Percentiles rank a stretch among this genome's conserved stretches.
phyloP scores from a whole-genome alignment of 2,113 vertebrate species.

The Morphnarchus princeps region DNA sequence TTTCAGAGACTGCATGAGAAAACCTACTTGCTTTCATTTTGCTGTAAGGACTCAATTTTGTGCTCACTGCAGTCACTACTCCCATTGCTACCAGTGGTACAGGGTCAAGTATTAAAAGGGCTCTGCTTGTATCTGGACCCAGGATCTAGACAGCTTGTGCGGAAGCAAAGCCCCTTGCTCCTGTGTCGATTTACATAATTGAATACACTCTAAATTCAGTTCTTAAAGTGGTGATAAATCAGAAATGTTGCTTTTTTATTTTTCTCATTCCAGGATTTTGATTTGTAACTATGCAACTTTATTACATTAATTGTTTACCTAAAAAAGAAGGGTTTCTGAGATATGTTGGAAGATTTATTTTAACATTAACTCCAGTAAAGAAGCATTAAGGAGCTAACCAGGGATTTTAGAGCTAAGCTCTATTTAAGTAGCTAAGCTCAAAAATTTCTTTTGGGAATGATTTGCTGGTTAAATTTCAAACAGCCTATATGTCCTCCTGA shows the following conservation, averaged over 20 bases:
- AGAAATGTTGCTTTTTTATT: neutral
- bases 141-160: neutral
- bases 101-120: neutral
- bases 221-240: neutral
- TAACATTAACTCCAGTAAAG: constrained; percentile 21
- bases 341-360: neutral
- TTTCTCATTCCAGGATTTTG: neutral
- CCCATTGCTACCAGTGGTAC: neutral
- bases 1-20: neutral
- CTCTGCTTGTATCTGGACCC: neutral
- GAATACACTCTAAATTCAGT: neutral
- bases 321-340: neutral
- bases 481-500: neutral
- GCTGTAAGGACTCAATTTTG: neutral
- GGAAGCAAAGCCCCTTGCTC: neutral
- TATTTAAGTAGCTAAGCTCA: constrained; percentile 47
- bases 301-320: neutral
- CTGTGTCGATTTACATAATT: neutral
- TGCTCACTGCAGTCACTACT: neutral
- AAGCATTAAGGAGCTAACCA: constrained; percentile 44
- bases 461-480: constrained; percentile 16
- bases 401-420: constrained; percentile 51
- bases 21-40: neutral
- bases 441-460: constrained; percentile 9
- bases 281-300: neutral